phyloP scores from a whole-genome alignment of 2,888 invertebrate species.

The Drosophila subquinaria region DNA sequence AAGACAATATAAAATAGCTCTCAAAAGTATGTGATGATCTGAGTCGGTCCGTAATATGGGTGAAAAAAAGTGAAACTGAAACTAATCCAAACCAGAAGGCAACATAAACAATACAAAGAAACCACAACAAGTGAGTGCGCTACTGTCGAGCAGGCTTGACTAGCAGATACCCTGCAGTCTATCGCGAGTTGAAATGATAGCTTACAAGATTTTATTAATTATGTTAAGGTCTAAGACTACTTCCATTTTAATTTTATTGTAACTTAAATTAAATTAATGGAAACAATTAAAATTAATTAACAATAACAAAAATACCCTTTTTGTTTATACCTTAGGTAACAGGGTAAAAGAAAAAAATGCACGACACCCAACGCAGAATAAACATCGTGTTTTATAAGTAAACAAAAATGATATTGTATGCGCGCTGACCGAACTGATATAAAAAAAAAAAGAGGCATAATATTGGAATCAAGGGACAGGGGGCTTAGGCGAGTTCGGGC shows the following conservation, averaged over 20 bases:
- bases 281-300: background rate
- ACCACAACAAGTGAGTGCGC: background rate
- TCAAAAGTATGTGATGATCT: conserved; percentile 12
- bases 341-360: conserved; percentile 33
- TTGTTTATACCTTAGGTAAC: background rate
- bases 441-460: conserved; percentile 37
- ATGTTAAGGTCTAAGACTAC: background rate
- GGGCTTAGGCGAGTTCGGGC: conserved; percentile 1
- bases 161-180: background rate
- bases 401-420: conserved; percentile 68
- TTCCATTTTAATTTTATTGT: too few relatives aligned
- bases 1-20: conserved; percentile 23
- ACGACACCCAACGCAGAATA: conserved; percentile 55
- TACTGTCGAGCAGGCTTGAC: background rate
- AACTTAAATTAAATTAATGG: too few relatives aligned
- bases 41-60: conserved; percentile 7
- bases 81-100: conserved; percentile 17
- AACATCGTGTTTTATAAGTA: conserved; percentile 69
- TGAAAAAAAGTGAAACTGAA: conserved; percentile 28
- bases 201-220: background rate
- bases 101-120: conserved; percentile 9
- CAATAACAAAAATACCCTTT: background rate
- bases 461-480: conserved; percentile 5
- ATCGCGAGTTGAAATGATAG: background rate
- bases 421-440: conserved; percentile 54